Conservation (phyloP, 2,797 vertebrate genomes). For the Mus spretus region DNA sequence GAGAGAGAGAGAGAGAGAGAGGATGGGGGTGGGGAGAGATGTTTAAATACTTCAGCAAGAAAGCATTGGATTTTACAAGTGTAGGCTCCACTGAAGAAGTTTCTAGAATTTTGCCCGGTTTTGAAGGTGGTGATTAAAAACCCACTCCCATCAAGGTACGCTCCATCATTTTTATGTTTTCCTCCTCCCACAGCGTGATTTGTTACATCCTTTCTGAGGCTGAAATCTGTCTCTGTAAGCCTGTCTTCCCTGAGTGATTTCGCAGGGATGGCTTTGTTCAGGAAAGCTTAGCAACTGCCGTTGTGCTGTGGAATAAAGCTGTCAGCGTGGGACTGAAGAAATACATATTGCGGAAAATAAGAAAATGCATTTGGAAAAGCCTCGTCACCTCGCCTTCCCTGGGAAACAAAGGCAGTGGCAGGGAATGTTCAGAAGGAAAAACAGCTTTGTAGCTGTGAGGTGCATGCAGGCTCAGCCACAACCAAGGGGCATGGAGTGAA, state of each 20-base stretch:
- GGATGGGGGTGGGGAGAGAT: accelerated
- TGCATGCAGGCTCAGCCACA: conserved; percentile 36
- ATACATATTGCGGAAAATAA: conserved; percentile 71
- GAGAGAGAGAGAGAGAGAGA: neutral
- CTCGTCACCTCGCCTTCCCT: conserved; percentile 63
- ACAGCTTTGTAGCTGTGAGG: conserved; percentile 49
- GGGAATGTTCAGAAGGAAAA: conserved; percentile 26
- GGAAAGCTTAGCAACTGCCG: conserved; percentile 63
- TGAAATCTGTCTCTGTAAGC: conserved; percentile 72
- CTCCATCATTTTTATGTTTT: conserved; percentile 80
- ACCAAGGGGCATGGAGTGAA: neutral
- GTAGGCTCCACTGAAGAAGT: neutral
- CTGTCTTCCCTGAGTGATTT: conserved; percentile 67
- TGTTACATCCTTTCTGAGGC: conserved; percentile 63
- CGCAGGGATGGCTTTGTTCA: conserved; percentile 45
- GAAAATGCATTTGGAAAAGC: conserved; percentile 52
- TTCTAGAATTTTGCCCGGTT: conserved; percentile 70
- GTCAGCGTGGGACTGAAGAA: conserved; percentile 80
- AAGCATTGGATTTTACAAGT: neutral
- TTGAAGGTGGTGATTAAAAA: conserved; percentile 74
- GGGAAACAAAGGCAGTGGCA: conserved; percentile 65
- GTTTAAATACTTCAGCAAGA: neutral
- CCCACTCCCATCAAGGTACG: conserved; percentile 61
- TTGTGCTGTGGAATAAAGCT: conserved; percentile 70
- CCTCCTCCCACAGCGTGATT: conserved; percentile 57